Evolutionary conservation across 2,888 invertebrate species (phyloP), one percentile per base, ranked within the genome.

Genomic region (Philereme transversata): DNA sequence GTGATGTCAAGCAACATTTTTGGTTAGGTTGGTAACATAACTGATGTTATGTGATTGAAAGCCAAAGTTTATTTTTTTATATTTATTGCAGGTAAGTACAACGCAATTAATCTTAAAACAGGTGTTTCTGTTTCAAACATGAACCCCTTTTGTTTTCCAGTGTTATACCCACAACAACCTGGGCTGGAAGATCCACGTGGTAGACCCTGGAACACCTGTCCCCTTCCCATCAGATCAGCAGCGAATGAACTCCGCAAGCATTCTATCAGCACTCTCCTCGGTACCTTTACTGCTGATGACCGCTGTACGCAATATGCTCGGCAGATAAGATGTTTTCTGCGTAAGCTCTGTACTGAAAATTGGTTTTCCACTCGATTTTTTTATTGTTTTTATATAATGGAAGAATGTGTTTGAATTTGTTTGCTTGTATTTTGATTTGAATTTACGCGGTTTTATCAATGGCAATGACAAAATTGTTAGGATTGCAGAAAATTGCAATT

Each of bases 141-240:
- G 22, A 22, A 22, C 22, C 22, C 22, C 34, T 50, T 3, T 10
- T 33, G 40, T 44, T 35, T 35, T 41, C 10, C 90, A 98, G 98
- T 98, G 98, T 86, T 98, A 97, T 90, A 96, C 96, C n/a, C 98
- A 98, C 90, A 96, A 95, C 70, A 96, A 97, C 83, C 91, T 98
- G 36, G 98, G 98, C 51, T 98, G 98, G 98, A 98, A 97, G 85
- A 98, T 98, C 73, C 95, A 97, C 83, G 96, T 98, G 4, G 95
- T 97, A 8, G 95, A 97, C 76, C 94, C 95, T 0, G 96, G 96
- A 0, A 84, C 88, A 0, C 78, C 81, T 0, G 81, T 92, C 2
- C 90, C 90, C 0, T 64, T 79, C 2, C 81, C 87, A 0, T 81
- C 82, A 0, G 81, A 83, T 64, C 83, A 80, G 51, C 61, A 74